Evolutionary conservation across 2,113 vertebrate species (phyloP).

Genomic region (Varanus salvator): DNA sequence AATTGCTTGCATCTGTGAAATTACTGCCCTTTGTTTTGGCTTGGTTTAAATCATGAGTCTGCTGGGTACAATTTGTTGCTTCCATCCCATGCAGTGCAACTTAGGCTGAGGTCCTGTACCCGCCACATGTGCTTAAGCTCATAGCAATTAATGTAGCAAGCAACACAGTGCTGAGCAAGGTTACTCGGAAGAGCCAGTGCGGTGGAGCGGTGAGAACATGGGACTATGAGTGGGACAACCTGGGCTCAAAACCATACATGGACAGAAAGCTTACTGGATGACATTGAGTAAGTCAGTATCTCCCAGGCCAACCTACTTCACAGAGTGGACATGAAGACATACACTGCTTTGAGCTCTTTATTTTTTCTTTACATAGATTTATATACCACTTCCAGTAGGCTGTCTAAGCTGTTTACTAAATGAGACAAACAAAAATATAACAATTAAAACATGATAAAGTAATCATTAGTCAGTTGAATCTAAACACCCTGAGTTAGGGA

Average conservation of each 20-base stretch:
- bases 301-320: background rate
- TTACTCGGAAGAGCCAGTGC: background rate
- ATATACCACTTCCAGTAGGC: no score
- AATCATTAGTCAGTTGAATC: no score
- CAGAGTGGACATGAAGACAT: no score
- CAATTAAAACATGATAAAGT: no score
- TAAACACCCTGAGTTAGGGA: no score
- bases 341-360: background rate
- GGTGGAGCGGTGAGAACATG: background rate
- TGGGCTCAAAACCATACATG: background rate
- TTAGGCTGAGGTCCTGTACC: background rate
- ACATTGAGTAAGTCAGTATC: background rate
- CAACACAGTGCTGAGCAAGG: no score
- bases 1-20: conserved; percentile 69
- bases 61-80: conserved; percentile 34
- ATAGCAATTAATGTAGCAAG: background rate
- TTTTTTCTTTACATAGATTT: no score
- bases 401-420: no score
- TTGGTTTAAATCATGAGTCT: conserved; percentile 67
- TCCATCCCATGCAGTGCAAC: conserved; percentile 42
- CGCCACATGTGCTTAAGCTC: background rate
- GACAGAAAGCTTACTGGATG: background rate
- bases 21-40: conserved; percentile 58
- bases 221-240: background rate
- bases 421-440: no score